Base-by-base conservation (phyloP, 1,140 invertebrate genomes). In the Teleopsis dalmanni region DNA sequence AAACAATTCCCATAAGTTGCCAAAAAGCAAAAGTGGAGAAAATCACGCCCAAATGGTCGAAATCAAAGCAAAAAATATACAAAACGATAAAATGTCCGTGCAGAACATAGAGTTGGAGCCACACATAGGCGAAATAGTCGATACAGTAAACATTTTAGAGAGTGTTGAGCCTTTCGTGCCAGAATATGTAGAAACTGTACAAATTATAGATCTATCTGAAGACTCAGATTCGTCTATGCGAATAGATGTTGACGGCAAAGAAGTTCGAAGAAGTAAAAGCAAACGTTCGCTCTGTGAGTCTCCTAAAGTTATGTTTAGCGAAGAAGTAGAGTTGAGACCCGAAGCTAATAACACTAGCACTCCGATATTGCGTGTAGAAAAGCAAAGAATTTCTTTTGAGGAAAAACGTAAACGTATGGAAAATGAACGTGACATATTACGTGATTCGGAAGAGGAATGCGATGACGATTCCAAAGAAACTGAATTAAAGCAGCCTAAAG, bases 1-100 rank as follows among this genome's bases (percentile, higher is more conserved):
- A n/a, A 43, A 11, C 6, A 18, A 16, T 10, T 33, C 38, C 56
- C 56, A 2, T 6, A 48, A 51, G 14, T 31, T 25, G 11, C 41
- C 47, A 8, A 44, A 44, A 36, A 40, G 3, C 29, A 14, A 16
- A 8, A 49, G 27, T 3, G 40, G 23, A 34, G 46, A 52, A 18
- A n/a, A 40, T 4, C 38, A 36, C 5, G 60, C 59, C 8, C 62
- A 67, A 23, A 55, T 70, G 1, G 68, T 70, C 10, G 68, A 70
- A 35, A 58, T 70, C 13, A 63, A 57, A 33, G 67, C 57, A 46
- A 64, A 60, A 16, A 65, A 71, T 38, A 63, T 70, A 29, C 51
- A 58, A n/a, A 60, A 63, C 23, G 63, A 70, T 37, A 69, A 66
- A 47, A 69, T 69, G 65, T 69, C 65, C 1, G 65, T 69, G 18